phyloP scores from a whole-genome alignment of 2,888 invertebrate genomes.

The Drosophila ezoana region DNA sequence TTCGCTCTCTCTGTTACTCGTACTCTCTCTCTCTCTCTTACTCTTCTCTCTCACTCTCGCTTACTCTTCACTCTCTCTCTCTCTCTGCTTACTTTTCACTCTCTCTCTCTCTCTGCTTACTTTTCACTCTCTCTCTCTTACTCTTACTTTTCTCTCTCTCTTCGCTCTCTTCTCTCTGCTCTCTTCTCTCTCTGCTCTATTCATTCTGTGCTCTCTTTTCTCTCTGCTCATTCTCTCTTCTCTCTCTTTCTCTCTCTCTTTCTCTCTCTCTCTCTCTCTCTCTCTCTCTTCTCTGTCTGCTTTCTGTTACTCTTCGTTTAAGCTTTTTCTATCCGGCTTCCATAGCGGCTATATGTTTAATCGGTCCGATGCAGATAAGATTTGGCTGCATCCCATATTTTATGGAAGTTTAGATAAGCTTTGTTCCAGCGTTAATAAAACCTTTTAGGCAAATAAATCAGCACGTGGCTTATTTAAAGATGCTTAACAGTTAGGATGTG shows the following conservation, averaged over 20 bases:
- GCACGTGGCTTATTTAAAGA: slow-evolving; percentile 1
- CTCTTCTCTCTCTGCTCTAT: neutral
- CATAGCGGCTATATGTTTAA: no score
- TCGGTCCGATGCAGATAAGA: no score
- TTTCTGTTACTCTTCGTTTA: no score
- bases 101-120: neutral
- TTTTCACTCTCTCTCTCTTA: neutral
- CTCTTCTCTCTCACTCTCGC: neutral
- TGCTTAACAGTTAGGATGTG: neutral
- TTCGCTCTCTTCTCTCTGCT: no score
- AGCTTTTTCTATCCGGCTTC: no score
- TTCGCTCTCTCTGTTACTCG: no score
- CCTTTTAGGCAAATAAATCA: neutral
- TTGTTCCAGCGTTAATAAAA: neutral
- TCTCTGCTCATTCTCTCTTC: neutral
- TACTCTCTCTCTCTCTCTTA: neutral
- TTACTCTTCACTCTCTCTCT: no score
- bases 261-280: neutral
- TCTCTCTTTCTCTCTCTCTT: neutral
- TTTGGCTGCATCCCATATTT: neutral
- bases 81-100: neutral
- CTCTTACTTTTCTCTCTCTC: no score
- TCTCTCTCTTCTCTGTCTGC: neutral
- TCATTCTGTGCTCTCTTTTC: neutral
- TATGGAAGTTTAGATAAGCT: neutral